Base-by-base conservation (phyloP, 2,797 vertebrate species). In the Squalus acanthias region DNA sequence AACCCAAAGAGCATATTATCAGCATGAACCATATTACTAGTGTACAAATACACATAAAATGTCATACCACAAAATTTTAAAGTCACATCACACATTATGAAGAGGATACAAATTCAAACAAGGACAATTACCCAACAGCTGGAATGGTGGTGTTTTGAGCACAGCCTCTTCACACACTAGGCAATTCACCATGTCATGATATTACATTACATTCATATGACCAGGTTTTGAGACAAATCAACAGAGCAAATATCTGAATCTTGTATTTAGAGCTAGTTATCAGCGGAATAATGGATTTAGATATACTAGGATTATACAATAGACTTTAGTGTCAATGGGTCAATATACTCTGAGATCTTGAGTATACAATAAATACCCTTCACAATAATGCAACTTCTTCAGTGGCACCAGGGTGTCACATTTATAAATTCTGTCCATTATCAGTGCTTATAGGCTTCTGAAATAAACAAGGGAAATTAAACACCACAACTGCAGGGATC, bases 281-380 rank as follows among this genome's bases (percentile, higher is more conserved):
- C 50, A 76, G 70, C 70, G 29, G 70, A 95, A 95, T 95, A 53
- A 95, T 76, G 69, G 46, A 95, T 95, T 76, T 95, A 95, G 94
- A 95, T 76, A 95, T 95, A 76, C 70, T 95, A 76, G 70, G 46
- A 95, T 95, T 95, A 72, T 95, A 95, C 94, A 95, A 95, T 76
- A 72, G 94, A 95, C 53, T 95, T 95, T 95, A 95, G 94, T 74
- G 94, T 95, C 50, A 95, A 72, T 53, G 69, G 94, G 94, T 76
- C 60, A 95, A 57, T 76, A 95, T 74, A 95, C 94, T 76, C 94
- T 57, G 53, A 76, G 94, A 57, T 95, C 15, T 95, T 74, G 94
- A 95, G 94, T 95, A 95, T 95, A 95, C 50, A 76, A 95, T 74
- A 95, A 95, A 95, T 95, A 95, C 94, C 94, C 94, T 95, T 95